Evolutionary conservation across 2,888 invertebrate species (phyloP).

Genomic region (Uropetala carovei): DNA sequence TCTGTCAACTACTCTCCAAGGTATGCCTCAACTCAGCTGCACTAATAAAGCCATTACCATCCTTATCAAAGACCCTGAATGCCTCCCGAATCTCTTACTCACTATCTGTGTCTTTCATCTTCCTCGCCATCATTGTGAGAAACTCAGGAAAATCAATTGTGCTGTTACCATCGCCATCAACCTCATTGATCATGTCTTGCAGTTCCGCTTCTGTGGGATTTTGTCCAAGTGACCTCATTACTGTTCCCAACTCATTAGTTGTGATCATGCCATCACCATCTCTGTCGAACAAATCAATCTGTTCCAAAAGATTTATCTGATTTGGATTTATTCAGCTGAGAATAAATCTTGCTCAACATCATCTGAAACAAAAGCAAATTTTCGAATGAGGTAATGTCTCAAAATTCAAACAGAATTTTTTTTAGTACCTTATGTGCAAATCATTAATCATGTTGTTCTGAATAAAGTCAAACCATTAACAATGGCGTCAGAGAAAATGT

Average conservation of each 20-base stretch:
- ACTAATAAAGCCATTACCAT: slow-evolving; percentile 99
- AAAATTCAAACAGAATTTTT: too few relatives aligned
- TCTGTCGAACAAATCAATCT: slow-evolving; percentile 74
- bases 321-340: too few relatives aligned
- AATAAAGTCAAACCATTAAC: too few relatives aligned
- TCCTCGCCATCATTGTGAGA: slow-evolving; percentile 99
- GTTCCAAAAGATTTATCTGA: too few relatives aligned
- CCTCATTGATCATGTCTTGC: slow-evolving; percentile 99
- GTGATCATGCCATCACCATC: slow-evolving; percentile 99
- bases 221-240: slow-evolving; percentile 98
- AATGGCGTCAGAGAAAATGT: too few relatives aligned
- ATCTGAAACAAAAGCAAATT: too few relatives aligned
- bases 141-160: slow-evolving; percentile 99
- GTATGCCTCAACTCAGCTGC: slow-evolving; percentile 98
- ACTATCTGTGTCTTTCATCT: slow-evolving; percentile 99
- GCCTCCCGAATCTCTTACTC: slow-evolving; percentile 99
- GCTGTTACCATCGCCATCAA: slow-evolving; percentile 98
- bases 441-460: too few relatives aligned
- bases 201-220: slow-evolving; percentile 99
- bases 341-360: too few relatives aligned
- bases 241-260: slow-evolving; percentile 99
- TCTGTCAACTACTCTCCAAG: slow-evolving; percentile 99
- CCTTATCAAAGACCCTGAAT: slow-evolving; percentile 99
- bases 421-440: too few relatives aligned
- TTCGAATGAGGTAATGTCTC: too few relatives aligned